Percentiles rank a stretch among this genome's conserved stretches.
These are phyloP conservation scores for Aptenodytes patagonicus DNA, from an alignment of 2,113 vertebrate genomes.

Conservation along the genomic window DNA sequence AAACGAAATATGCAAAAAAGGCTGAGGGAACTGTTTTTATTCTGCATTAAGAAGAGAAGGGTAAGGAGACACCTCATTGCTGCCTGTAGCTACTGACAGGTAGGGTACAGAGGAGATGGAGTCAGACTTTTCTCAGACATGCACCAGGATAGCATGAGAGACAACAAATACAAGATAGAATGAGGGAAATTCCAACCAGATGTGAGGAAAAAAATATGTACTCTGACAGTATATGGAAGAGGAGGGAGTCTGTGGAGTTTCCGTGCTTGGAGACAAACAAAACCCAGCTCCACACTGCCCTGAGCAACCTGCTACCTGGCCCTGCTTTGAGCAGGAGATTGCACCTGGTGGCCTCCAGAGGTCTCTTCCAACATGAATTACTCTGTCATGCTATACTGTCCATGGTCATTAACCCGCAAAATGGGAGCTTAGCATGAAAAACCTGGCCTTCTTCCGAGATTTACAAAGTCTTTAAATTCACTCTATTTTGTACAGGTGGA, in stretches of 20 bases:
- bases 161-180: not conserved
- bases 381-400: not conserved
- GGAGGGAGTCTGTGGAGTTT: not conserved
- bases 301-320: not conserved
- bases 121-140: not conserved
- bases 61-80: not conserved
- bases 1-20: not conserved
- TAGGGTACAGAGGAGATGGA: not conserved
- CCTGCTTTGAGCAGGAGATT: not conserved
- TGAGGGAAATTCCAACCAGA: not conserved
- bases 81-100: not conserved
- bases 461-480: not conserved
- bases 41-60: not conserved
- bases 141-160: not conserved
- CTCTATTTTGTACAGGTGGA: not conserved
- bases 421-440: not conserved
- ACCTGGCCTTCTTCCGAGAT: not conserved
- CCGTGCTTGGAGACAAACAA: not conserved
- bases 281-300: accelerated
- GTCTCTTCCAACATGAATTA: not conserved
- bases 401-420: not conserved
- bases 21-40: not conserved
- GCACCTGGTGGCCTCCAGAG: not conserved
- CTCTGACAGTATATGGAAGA: not conserved
- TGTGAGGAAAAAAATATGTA: not conserved